A percentile compares a stretch with the other conserved stretches of the same genome.
Conservation (phyloP, 2,797 vertebrate species). For the Iguana delicatissima region DNA sequence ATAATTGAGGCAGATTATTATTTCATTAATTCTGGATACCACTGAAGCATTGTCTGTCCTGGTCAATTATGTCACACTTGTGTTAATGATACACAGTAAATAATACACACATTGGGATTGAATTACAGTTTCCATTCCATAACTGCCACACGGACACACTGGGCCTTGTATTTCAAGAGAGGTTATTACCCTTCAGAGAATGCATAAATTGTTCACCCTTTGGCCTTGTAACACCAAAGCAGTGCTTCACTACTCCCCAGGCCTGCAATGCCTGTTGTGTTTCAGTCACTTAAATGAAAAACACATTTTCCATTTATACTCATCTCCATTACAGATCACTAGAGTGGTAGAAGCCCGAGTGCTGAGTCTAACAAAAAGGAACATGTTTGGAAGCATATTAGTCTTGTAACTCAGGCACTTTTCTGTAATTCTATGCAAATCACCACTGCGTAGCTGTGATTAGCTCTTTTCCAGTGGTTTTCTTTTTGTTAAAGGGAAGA, state of each 20-base stretch:
- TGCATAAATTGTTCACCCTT: conserved; percentile 54
- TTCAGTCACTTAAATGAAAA: conserved; percentile 64
- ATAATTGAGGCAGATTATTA: not conserved
- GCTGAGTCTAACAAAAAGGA: conserved; percentile 57
- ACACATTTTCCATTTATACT: conserved; percentile 65
- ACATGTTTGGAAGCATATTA: conserved; percentile 65
- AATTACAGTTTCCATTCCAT: conserved; percentile 44
- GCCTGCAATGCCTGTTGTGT: conserved; percentile 59
- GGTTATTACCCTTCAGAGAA: conserved; percentile 59
- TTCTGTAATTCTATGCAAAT: conserved; percentile 35
- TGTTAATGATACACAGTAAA: not conserved
- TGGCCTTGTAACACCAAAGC: conserved; percentile 44
- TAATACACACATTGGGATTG: conserved; percentile 35
- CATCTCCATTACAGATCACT: conserved; percentile 65
- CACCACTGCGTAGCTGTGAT: conserved; percentile 41
- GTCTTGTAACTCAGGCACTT: conserved; percentile 50
- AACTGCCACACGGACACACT: conserved; percentile 39
- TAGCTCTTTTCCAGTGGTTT: conserved; percentile 40
- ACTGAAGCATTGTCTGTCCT: not conserved
- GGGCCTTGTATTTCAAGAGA: conserved; percentile 49
- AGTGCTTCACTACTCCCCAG: conserved; percentile 56
- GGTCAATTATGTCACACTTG: not conserved
- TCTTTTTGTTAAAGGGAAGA: conserved; percentile 42
- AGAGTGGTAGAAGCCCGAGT: conserved; percentile 62
- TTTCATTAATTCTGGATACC: conserved; percentile 3